A percentile compares a stretch with the other conserved stretches of the same genome.
Conservation (phyloP, 1,140 invertebrate species). For the Papilio machaon region DNA sequence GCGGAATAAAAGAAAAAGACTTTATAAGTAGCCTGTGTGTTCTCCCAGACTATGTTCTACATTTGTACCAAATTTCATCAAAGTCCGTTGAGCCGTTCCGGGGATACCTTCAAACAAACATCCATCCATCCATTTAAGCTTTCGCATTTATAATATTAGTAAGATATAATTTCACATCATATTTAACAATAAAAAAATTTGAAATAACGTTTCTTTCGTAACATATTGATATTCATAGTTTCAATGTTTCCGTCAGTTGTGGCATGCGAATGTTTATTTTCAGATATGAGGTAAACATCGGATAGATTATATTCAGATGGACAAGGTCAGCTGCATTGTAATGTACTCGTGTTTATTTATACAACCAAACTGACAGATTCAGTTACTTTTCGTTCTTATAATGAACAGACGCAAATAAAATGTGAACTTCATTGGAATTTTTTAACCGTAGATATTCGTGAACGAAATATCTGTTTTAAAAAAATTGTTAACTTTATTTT, state of each 20-base stretch:
- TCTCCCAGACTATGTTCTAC: no score
- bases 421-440: neutral
- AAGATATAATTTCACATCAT: neutral
- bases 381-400: constrained; percentile 11
- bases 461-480: no score
- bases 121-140: no score
- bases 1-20: no score
- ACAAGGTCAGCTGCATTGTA: constrained; percentile 25
- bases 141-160: no score
- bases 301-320: constrained; percentile 23
- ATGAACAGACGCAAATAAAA: neutral
- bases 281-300: constrained; percentile 21
- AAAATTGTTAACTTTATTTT: no score
- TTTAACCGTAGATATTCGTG: neutral
- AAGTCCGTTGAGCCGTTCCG: no score
- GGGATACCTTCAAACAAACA: no score
- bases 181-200: neutral
- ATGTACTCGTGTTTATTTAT: constrained; percentile 15
- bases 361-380: constrained; percentile 14
- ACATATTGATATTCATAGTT: neutral
- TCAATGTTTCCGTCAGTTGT: constrained; percentile 8
- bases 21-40: no score
- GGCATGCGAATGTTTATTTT: constrained; percentile 18
- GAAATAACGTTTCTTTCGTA: neutral
- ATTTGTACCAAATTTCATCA: no score